Conservation (phyloP, 2,888 invertebrate genomes). For the Gastrophysa polygoni region DNA sequence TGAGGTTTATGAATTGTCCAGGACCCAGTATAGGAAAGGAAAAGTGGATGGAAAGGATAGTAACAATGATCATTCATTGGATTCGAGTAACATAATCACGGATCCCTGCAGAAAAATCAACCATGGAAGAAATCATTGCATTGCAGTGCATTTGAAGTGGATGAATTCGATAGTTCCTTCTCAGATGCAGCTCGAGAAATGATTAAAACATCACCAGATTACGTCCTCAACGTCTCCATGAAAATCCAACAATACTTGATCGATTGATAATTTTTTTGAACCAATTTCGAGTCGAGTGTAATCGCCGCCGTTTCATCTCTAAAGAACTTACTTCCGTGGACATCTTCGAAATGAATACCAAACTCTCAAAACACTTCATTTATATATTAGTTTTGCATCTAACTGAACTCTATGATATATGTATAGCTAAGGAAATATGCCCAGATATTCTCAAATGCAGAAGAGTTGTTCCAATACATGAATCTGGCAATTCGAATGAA, state of each 20-base stretch:
- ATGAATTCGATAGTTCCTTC: conserved; percentile 1
- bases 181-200: background rate
- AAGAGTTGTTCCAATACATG: background rate
- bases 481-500: background rate
- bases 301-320: background rate
- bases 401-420: background rate
- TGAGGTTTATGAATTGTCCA: background rate
- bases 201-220: background rate
- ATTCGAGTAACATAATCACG: background rate
- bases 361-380: background rate
- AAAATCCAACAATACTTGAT: background rate
- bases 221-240: background rate
- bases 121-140: background rate
- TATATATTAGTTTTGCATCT: background rate
- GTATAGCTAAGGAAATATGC: background rate
- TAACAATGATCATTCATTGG: background rate
- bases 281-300: background rate
- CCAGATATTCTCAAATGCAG: background rate
- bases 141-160: background rate
- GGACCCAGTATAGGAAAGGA: background rate
- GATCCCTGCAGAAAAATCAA: background rate
- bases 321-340: background rate
- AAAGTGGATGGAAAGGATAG: background rate
- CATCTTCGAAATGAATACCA: background rate
- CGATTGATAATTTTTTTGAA: background rate